These are phyloP conservation scores for Tonatia bakeri DNA, from an alignment of 2,113 vertebrate species.

Conservation along the genomic window DNA sequence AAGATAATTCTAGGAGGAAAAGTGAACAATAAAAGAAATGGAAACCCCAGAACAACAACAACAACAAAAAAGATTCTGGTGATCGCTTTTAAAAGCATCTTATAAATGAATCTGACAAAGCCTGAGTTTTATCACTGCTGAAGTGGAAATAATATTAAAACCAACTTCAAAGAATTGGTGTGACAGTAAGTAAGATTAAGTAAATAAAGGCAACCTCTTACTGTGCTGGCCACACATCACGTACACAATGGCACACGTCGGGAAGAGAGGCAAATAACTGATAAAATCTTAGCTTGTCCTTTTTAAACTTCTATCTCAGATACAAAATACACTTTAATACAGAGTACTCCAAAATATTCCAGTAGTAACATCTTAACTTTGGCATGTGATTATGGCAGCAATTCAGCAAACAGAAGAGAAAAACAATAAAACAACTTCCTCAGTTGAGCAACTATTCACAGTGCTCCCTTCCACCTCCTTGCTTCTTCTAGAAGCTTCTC, in stretches of 20 bases:
- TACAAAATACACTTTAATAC: neutral
- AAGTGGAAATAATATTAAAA: neutral
- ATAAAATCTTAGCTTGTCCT: neutral
- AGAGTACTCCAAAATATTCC: neutral
- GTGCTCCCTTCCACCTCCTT: neutral
- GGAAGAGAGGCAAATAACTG: neutral
- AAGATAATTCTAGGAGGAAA: too few species aligned
- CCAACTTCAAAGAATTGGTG: neutral
- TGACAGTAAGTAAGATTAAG: neutral
- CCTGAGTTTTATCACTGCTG: neutral
- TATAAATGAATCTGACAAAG: neutral
- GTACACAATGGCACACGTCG: neutral
- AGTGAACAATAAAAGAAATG: too few species aligned
- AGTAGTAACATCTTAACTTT: neutral
- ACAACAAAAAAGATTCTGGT: neutral
- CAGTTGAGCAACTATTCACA: neutral
- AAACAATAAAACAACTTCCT: neutral
- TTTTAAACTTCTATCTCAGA: neutral
- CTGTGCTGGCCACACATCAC: fast-evolving
- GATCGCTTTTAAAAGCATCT: neutral
- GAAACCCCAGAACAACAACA: too few species aligned
- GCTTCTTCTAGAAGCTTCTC: neutral
- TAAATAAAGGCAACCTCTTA: neutral
- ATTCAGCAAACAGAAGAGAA: neutral
- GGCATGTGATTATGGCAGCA: neutral